Evolutionary conservation across 2,888 invertebrate genomes (phyloP), one percentile per base, ranked within the genome.

Genomic region (Drosophila silvestris): DNA sequence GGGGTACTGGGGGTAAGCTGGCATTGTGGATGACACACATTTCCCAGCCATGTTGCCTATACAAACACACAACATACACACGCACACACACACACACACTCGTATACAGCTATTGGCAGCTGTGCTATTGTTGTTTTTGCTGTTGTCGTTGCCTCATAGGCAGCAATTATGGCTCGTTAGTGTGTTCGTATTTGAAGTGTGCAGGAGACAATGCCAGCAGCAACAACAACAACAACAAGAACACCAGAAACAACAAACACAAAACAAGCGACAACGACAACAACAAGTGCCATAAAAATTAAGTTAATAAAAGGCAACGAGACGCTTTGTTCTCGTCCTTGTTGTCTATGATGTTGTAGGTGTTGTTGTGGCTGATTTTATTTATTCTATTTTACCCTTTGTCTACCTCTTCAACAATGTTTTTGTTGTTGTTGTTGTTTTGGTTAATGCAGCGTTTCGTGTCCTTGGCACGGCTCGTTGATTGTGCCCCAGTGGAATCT

Each of bases 131-230:
- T 81, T 76, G 77, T 60, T 68, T 53, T 63, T 75, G 70, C 50
- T 71, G 75, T 72, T 74, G 73, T 67, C 69, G 68, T 75, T 73
- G 74, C 63, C 77, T 83, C 84, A 90, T 89, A 81, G 88, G 87
- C 90, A 87, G 88, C 90, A 89, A 91, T 87, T 87, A 87, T 87
- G 91, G 91, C 87, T 89, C 90, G 91, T 91, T 91, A 89, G 88
- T 79, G 90, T 81, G 88, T 77, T 78, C 84, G 70, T 78, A 91
- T 91, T 91, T 91, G 90, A 88, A 88, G 91, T 87, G 82, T 84
- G 75, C 71, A 60, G 71, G 72, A 80, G 82, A 86, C 87, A 89
- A 89, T 81, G 77, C 70, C 64, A 72, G 44, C 60, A 28, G 39
- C 57, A 76, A 44, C 66, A 70, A 41, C 60, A 69, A 47, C 26